Conservation (phyloP, 2,113 vertebrate genomes). For the Chauna torquata region DNA sequence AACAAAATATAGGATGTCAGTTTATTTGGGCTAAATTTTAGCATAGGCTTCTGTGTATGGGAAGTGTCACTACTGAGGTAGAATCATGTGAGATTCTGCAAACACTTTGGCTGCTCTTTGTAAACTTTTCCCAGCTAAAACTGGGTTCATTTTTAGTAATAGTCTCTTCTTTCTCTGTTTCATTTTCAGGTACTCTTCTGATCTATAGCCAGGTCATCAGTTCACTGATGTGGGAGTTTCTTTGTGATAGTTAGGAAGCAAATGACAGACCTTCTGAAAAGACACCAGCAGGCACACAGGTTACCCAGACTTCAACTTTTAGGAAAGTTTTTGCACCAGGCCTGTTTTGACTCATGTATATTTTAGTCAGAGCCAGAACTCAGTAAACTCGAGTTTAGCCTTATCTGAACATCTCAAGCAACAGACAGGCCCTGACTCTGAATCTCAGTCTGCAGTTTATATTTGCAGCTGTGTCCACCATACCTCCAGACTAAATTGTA, state of each 20-base stretch:
- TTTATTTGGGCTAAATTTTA: not conserved
- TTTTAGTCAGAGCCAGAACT: not conserved
- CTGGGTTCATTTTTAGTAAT: not conserved
- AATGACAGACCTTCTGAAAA: not conserved
- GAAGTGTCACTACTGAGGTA: not conserved
- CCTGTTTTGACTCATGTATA: not conserved
- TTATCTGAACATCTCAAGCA: not conserved
- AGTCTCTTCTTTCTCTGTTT: not conserved
- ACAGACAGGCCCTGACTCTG: not conserved
- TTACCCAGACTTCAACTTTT: not conserved
- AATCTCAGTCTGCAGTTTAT: not conserved
- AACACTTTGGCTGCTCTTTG: not conserved
- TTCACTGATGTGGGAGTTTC: not conserved
- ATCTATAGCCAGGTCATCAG: not conserved
- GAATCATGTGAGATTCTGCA: not conserved
- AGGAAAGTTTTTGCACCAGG: not conserved
- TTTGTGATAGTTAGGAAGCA: not conserved
- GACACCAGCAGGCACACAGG: not conserved
- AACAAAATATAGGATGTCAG: not conserved
- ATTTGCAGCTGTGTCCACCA: not conserved
- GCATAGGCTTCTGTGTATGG: not conserved
- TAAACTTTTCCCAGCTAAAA: not conserved
- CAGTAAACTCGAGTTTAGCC: not conserved
- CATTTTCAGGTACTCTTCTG: not conserved
- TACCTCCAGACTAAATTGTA: not conserved